Evolutionary conservation across 1,140 invertebrate genomes (phyloP), one percentile per base, ranked within the genome.

Genomic region (Leptinotarsa undecemlineata): DNA sequence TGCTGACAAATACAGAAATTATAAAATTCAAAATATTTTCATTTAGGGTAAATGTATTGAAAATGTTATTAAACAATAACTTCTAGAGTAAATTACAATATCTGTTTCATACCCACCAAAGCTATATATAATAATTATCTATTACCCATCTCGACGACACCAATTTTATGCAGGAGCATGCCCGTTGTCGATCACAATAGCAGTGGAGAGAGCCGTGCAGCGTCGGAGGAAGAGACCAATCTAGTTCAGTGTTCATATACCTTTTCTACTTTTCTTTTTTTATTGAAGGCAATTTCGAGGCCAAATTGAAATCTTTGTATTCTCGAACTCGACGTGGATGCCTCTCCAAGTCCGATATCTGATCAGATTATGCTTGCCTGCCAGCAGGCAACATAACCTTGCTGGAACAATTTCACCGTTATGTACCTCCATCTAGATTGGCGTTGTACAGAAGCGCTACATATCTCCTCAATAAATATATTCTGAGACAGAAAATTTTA

Each of bases 301-400:
- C 81, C 82, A 84, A 84, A 84, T 84, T 84, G 83, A 84, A 84
- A 84, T 84, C 83, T 84, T 84, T 84, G 81, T 84, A 82, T 82
- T 83, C 79, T 76, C 76, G 80, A 83, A 81, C 78, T 81, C 80
- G 79, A 80, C 80, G 80, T 79, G 77, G 80, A 82, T 81, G 76
- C 78, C 80, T 79, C 82, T 81, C 80, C 81, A 80, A 79, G 82
- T 80, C 81, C 81, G 83, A 84, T 84, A 83, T 84, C 81, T 83
- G 82, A 84, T 84, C 82, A 81, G 83, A 84, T 84, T 84, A 84
- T 84, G 78, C 81, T 80, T 74, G 76, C 78, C 72, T 69, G 69
- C 48, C 21, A 48, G 57, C 69, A 19, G n/a, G 51, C 15, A 5
- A 57, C 15, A 15, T 17, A 57, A 57, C 69, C 60, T 51, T 64